Percentiles rank a stretch among this genome's conserved stretches.
Conservation (phyloP, 2,113 vertebrate species). For the Urocolius indicus region DNA sequence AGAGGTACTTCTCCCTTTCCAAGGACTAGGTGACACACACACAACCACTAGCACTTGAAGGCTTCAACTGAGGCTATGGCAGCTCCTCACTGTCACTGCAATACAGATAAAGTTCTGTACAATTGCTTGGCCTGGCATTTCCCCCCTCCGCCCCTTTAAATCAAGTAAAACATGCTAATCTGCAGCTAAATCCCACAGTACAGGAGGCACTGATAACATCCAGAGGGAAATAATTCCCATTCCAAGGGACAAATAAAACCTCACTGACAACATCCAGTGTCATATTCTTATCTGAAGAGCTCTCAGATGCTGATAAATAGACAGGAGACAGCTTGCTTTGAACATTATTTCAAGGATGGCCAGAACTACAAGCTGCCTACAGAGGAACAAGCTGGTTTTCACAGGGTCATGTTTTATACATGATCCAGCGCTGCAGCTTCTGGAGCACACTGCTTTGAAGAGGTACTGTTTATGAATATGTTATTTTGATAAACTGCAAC, state of each 20-base stretch:
- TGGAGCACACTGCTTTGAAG: slow-evolving; percentile 5
- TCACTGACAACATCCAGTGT: not conserved
- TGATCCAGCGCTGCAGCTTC: not conserved
- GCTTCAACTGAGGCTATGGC: not conserved
- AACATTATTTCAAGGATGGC: not conserved
- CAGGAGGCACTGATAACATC: not conserved
- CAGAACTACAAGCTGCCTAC: not conserved
- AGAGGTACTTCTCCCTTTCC: not conserved
- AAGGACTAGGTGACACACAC: too few relatives aligned
- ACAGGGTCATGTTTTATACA: slow-evolving; percentile 22
- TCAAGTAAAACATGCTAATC: not conserved
- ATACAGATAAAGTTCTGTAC: not conserved
- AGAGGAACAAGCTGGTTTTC: not conserved
- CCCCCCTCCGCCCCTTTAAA: not conserved
- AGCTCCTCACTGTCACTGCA: not conserved
- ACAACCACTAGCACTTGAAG: not conserved
- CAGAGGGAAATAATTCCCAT: not conserved
- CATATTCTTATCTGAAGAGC: not conserved
- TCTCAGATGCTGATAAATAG: not conserved
- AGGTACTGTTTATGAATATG: not conserved
- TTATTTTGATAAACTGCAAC: not conserved
- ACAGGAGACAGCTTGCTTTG: not conserved
- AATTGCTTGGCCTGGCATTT: not conserved
- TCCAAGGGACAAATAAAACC: not conserved
- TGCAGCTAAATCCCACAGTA: not conserved